These are phyloP conservation scores for Gadopsis marmoratus DNA, from an alignment of 2,797 vertebrate genomes.

Conservation along the genomic window DNA sequence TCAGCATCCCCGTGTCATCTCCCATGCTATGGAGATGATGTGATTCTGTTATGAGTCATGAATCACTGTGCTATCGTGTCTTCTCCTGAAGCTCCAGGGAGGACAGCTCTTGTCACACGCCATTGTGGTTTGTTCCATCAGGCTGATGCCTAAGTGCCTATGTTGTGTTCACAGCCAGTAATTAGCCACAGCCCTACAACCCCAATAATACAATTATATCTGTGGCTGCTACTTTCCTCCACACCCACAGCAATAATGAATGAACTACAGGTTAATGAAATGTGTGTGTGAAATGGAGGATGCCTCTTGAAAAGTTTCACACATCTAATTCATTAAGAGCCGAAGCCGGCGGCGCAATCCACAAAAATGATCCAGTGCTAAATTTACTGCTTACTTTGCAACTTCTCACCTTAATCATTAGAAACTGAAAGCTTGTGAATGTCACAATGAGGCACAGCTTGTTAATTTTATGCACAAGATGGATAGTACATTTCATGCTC, in stretches of 20 bases:
- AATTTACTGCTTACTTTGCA: slow-evolving; percentile 58
- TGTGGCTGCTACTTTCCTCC: slow-evolving; percentile 65
- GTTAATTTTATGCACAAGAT: slow-evolving; percentile 65
- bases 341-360: slow-evolving; percentile 53
- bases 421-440: slow-evolving; percentile 63
- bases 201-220: slow-evolving; percentile 80
- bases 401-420: slow-evolving; percentile 64
- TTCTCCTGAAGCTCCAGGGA: slow-evolving; percentile 66
- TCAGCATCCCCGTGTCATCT: slow-evolving; percentile 59
- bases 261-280: slow-evolving; percentile 83
- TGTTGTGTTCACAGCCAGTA: slow-evolving; percentile 77
- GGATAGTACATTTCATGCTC: slow-evolving; percentile 53
- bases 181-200: slow-evolving; percentile 79
- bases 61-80: slow-evolving; percentile 69
- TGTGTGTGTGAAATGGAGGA: slow-evolving; percentile 74
- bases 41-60: slow-evolving; percentile 68
- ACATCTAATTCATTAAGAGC: slow-evolving; percentile 72
- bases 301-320: slow-evolving; percentile 68
- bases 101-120: slow-evolving; percentile 74
- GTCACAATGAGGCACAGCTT: slow-evolving; percentile 60
- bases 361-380: slow-evolving; percentile 40
- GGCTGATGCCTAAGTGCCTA: slow-evolving; percentile 78
- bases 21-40: slow-evolving; percentile 66
- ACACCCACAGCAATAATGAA: slow-evolving; percentile 77
- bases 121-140: slow-evolving; percentile 75